Evolutionary conservation across 2,113 vertebrate genomes (phyloP), one percentile per base, ranked within the genome.

Genomic region (Pseudolaguvia tuberculata): DNA sequence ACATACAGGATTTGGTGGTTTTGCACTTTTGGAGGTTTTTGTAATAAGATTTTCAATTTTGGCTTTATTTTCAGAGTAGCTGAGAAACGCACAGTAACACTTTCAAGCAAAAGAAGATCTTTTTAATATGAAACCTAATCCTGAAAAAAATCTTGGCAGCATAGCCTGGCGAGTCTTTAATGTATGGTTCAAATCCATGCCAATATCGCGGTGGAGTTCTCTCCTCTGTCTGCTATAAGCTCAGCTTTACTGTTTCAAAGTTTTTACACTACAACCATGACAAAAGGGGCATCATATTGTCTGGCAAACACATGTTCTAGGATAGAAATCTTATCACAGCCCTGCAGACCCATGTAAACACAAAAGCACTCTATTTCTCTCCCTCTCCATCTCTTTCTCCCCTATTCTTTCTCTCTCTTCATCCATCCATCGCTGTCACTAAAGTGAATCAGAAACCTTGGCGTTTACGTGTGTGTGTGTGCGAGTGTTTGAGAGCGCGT

Each of bases 321-420:
- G 83, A 86, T 85, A 83, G 78, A 68, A 63, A 79, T 84, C 86
- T 86, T 88, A 86, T 88, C 84, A 79, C 73, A 59, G 68, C 80
- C 78, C 79, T 83, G 76, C 87, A 83, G 82, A 78, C 84, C 79
- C 79, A 77, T 83, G 85, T 86, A 85, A 82, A 81, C 84, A 84
- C 81, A 84, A 84, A 86, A 81, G 62, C 77, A 61, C 58, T 77
- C 70, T 83, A 78, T 73, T 70, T 67, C 21, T 18, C 65, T 77
- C 25, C 71, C 68, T 72, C 59, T 66, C 72, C 72, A 67, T 73
- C 76, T 75, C 66, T 66, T 61, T 78, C 55, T 59, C 25, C 42
- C 53, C 23, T n/a, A 8, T n/a, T 12, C 48, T 56, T 58, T 53
- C 65, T 62, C 14, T 45, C 79, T 72, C 57, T 73, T 71, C 79